A percentile compares a stretch with the other conserved stretches of the same genome.
Evolutionary conservation across 2,888 invertebrate genomes (phyloP).

Genomic region (Calameuta idolon): DNA sequence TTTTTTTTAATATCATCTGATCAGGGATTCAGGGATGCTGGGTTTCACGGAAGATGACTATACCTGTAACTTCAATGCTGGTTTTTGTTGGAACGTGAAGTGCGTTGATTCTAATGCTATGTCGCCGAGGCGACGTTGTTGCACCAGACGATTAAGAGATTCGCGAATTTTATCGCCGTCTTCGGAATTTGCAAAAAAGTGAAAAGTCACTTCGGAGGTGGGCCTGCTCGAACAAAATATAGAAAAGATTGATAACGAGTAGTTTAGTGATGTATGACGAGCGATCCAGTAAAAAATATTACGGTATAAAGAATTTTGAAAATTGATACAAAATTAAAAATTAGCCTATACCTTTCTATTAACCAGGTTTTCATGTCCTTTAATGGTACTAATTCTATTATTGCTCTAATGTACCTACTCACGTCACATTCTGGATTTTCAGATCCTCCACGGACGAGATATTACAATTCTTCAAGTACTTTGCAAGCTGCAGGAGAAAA

Average conservation of each 20-base stretch:
- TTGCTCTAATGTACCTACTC: constrained; percentile 61
- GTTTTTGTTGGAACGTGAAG: constrained; percentile 79
- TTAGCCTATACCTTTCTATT: background rate
- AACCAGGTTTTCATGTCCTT: background rate
- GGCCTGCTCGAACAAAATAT: constrained; percentile 38
- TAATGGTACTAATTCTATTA: constrained; percentile 12
- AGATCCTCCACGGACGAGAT: constrained; percentile 75
- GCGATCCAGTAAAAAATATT: background rate
- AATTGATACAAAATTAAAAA: background rate
- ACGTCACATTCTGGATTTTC: constrained; percentile 78
- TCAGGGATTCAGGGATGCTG: background rate
- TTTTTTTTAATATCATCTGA: background rate
- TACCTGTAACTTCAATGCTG: constrained; percentile 78
- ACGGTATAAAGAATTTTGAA: background rate
- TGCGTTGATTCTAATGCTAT: constrained; percentile 75
- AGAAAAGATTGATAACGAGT: background rate
- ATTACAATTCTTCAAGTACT: constrained; percentile 75
- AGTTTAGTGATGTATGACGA: background rate
- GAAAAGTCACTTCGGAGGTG: constrained; percentile 63
- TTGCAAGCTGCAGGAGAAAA: constrained; percentile 72
- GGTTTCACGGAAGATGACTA: constrained; percentile 37
- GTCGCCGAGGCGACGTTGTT: constrained; percentile 73
- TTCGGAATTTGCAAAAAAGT: constrained; percentile 68
- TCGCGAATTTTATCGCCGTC: constrained; percentile 70
- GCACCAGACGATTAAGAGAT: constrained; percentile 72